Evolutionary conservation across 2,797 vertebrate genomes (phyloP), one percentile per base, ranked within the genome.

Genomic region (Muscicapa comitata): DNA sequence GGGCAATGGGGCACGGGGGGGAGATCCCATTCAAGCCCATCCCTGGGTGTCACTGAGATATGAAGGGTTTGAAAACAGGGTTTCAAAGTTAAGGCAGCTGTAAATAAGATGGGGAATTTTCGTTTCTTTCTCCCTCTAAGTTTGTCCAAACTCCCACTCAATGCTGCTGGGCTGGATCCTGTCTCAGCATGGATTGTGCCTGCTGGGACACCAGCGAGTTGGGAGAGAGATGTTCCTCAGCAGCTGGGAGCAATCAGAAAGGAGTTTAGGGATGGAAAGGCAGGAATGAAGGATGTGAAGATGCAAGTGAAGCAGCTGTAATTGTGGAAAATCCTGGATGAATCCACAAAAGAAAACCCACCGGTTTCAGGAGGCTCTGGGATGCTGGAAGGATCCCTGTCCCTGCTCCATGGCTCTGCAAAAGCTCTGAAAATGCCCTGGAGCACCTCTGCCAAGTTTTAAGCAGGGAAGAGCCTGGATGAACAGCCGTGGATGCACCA

Each of bases 181-280:
- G 29, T 17, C 47, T 77, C 2, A 42, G 55, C 0, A 2, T 10
- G n/a, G 54, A 33, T 37, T 0, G 0, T 13, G 15, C 19, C 7
- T 0, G 0, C 13, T 4, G 6, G 65, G 42, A 72, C 2, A 12
- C 15, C 38, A 45, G 20, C 6, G 5, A 24, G 25, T 2, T 17
- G n/a, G 40, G 28, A 50, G n/a, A 79, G 25, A 51, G 24, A 26
- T 19, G 51, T 12, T 90, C 33, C 51, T 71, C 58, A 31, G 53
- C 23, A 66, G 24, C 51, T 73, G 65, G 57, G 31, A 73, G 33
- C 33, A 48, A 31, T 8, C 2, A 14, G 29, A n/a, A 86, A 28
- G 53, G 17, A 58, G 28, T 54, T 85, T 35, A 57, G 23, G 54
- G 43, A 14, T 47, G 38, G 15, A 0, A 8, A 72, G 14, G 38